A percentile compares a stretch with the other conserved stretches of the same genome.
Evolutionary conservation across 2,888 invertebrate genomes (phyloP).

Genomic region (Synergus japonicus): DNA sequence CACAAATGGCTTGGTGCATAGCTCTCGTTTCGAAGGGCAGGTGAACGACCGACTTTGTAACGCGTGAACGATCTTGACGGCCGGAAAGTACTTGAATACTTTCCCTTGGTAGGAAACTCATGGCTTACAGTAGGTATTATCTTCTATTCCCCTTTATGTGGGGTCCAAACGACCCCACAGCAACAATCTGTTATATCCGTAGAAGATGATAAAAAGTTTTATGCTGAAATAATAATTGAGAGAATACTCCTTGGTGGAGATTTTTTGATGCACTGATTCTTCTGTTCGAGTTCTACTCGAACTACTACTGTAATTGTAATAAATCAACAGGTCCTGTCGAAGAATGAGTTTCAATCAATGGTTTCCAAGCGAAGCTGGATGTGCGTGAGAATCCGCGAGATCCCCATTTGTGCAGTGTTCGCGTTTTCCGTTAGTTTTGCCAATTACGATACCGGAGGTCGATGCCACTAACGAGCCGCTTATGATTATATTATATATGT

Average conservation of each 20-base stretch:
- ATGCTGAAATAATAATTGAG: no score
- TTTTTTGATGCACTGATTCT: not conserved
- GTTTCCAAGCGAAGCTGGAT: slow-evolving; percentile 28
- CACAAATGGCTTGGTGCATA: slow-evolving; percentile 18
- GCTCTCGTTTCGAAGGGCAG: slow-evolving; percentile 45
- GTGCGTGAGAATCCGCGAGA: slow-evolving; percentile 38
- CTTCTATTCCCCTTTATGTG: not conserved
- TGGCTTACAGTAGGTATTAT: not conserved
- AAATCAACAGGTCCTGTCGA: slow-evolving; percentile 1
- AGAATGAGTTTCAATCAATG: slow-evolving; percentile 35
- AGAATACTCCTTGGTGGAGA: not conserved
- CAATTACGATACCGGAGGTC: slow-evolving; percentile 37
- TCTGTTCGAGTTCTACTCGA: no score
- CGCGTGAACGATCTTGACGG: slow-evolving; percentile 53
- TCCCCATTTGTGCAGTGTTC: slow-evolving; percentile 26
- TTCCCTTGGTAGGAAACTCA: slow-evolving; percentile 17
- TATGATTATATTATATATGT: slow-evolving; percentile 34
- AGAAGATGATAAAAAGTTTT: no score
- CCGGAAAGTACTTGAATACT: slow-evolving; percentile 35
- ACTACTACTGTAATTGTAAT: not conserved
- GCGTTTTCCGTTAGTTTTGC: slow-evolving; percentile 39
- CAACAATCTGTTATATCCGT: not conserved
- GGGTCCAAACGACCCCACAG: slow-evolving; percentile 15
- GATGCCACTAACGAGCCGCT: slow-evolving; percentile 34
- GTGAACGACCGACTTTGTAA: slow-evolving; percentile 58